Conservation (phyloP, 2,888 invertebrate genomes). For the Lumbricus terrestris region DNA sequence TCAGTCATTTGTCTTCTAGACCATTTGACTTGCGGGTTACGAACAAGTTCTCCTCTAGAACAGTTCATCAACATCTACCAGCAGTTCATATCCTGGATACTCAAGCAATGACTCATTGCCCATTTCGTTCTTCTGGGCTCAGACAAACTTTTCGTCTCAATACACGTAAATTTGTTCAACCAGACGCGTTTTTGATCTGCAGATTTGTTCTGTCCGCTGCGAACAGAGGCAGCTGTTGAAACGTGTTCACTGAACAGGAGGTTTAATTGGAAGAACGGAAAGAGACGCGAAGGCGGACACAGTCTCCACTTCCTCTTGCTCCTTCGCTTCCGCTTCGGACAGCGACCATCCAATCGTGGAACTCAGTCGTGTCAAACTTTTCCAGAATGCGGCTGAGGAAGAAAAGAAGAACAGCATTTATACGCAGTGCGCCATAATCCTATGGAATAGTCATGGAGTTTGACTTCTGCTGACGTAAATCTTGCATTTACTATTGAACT, state of each 20-base stretch:
- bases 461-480: too few species aligned
- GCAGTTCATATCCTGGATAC: neutral
- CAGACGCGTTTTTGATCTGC: neutral
- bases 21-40: neutral
- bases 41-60: neutral
- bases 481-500: too few species aligned
- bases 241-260: constrained; percentile 5
- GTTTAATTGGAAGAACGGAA: constrained; percentile 32
- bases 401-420: neutral
- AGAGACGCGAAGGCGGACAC: constrained; percentile 87
- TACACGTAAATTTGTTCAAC: neutral
- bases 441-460: too few species aligned
- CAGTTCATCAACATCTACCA: neutral
- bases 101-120: neutral
- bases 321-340: constrained; percentile 69
- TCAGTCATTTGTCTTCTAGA: neutral
- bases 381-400: constrained; percentile 72
- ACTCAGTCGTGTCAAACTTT: constrained; percentile 77
- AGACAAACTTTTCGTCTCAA: neutral
- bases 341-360: constrained; percentile 76
- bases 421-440: too few species aligned
- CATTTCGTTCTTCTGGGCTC: neutral
- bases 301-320: constrained; percentile 87
- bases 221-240: neutral
- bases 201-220: neutral